Evolutionary conservation across 2,113 vertebrate genomes (phyloP).

Genomic region (Echinops telfairi): DNA sequence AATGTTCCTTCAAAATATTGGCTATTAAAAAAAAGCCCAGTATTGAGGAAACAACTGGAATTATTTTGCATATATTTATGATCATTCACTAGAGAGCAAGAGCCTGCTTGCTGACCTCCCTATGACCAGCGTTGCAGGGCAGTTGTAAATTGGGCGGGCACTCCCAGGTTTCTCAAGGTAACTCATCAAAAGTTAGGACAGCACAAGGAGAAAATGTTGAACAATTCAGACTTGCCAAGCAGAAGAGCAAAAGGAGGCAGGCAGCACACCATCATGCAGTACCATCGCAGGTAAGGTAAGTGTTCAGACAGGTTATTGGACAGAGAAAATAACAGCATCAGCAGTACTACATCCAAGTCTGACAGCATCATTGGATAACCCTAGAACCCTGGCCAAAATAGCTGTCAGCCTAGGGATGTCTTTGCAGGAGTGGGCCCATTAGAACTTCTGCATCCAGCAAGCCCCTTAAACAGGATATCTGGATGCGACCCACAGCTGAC

Average conservation of each 20-base stretch:
- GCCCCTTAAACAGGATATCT: neutral
- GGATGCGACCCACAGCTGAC: accelerated
- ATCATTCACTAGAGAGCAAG: neutral
- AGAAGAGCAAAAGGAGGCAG: conserved; percentile 39
- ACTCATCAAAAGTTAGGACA: conserved; percentile 69
- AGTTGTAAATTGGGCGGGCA: conserved; percentile 68
- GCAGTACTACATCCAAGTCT: conserved; percentile 28
- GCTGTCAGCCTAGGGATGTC: neutral
- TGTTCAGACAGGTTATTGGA: conserved; percentile 38
- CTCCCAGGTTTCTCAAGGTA: conserved; percentile 10
- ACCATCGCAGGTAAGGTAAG: conserved; percentile 66
- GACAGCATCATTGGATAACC: neutral
- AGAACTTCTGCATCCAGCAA: neutral
- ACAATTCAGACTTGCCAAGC: conserved; percentile 61
- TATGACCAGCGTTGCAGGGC: conserved; percentile 8
- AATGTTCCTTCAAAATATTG: neutral
- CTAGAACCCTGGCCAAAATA: neutral
- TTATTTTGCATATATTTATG: conserved; percentile 47
- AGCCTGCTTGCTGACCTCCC: conserved; percentile 19
- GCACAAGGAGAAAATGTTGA: conserved; percentile 12
- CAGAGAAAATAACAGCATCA: conserved; percentile 60
- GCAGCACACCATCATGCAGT: neutral
- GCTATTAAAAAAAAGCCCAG: neutral
- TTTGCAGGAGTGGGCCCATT: neutral
- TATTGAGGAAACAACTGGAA: conserved; percentile 34